phyloP scores from a whole-genome alignment of 2,888 invertebrate genomes.

The Papilio demoleus region DNA sequence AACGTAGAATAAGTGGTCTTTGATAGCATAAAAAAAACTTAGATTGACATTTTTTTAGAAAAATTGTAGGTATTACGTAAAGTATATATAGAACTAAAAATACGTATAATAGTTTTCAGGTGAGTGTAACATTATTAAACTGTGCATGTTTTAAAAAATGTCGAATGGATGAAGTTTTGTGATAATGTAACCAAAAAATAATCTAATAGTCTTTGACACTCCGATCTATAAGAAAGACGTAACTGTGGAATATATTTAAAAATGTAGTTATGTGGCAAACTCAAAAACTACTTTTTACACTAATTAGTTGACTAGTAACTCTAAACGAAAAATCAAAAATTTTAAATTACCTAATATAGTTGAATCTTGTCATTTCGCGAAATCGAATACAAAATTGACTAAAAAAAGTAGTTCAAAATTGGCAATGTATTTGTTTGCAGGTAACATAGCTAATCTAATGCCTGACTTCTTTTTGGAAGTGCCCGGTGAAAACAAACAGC shows the following conservation, averaged over 20 bases:
- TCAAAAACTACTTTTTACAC: too few relatives aligned
- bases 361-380: background rate
- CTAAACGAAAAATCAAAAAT: background rate
- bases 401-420: constrained; percentile 38
- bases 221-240: too few relatives aligned
- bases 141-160: too few relatives aligned
- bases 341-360: background rate
- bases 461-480: constrained; percentile 94
- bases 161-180: too few relatives aligned
- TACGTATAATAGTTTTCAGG: too few relatives aligned
- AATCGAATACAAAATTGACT: background rate
- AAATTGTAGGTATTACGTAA: too few relatives aligned
- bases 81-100: too few relatives aligned
- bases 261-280: too few relatives aligned
- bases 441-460: constrained; percentile 86
- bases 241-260: too few relatives aligned
- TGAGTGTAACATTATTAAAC: too few relatives aligned
- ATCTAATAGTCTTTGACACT: background rate
- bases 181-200: background rate
- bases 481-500: constrained; percentile 54
- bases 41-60: too few relatives aligned
- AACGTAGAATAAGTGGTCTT: constrained; percentile 27
- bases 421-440: constrained; percentile 75
- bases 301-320: background rate
- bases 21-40: background rate